Conservation (phyloP, 2,113 vertebrate genomes). For the Callaeas wilsoni region DNA sequence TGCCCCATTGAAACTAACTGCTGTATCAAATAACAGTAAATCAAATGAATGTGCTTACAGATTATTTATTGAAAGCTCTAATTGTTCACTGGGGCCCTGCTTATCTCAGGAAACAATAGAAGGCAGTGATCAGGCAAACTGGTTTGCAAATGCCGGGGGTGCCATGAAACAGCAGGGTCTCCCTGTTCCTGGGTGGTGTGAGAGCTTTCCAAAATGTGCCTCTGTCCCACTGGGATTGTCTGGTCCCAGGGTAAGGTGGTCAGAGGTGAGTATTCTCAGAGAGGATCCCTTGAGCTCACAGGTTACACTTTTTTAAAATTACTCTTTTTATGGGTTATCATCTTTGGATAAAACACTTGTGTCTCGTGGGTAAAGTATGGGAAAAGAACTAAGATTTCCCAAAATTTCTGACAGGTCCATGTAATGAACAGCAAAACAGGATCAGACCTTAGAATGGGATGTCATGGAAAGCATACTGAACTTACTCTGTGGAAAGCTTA, state of each 20-base stretch:
- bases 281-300: background rate
- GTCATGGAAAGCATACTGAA: background rate
- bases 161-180: background rate
- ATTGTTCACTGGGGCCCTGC: conserved; percentile 82
- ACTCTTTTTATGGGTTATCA: background rate
- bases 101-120: conserved; percentile 78
- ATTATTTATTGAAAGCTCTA: conserved; percentile 87
- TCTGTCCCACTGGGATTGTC: background rate
- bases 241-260: background rate
- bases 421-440: background rate
- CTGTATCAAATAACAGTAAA: conserved; percentile 87
- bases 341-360: background rate
- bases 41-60: conserved; percentile 83
- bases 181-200: background rate
- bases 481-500: background rate
- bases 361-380: background rate
- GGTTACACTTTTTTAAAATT: background rate
- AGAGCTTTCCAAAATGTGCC: background rate
- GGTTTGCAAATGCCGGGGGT: conserved; percentile 31
- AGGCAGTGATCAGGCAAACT: conserved; percentile 43
- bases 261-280: background rate
- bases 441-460: background rate
- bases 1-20: conserved; percentile 86
- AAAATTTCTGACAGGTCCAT: background rate
- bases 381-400: background rate